Base-by-base conservation (phyloP, 2,113 vertebrate species). In the Meriones unguiculatus region DNA sequence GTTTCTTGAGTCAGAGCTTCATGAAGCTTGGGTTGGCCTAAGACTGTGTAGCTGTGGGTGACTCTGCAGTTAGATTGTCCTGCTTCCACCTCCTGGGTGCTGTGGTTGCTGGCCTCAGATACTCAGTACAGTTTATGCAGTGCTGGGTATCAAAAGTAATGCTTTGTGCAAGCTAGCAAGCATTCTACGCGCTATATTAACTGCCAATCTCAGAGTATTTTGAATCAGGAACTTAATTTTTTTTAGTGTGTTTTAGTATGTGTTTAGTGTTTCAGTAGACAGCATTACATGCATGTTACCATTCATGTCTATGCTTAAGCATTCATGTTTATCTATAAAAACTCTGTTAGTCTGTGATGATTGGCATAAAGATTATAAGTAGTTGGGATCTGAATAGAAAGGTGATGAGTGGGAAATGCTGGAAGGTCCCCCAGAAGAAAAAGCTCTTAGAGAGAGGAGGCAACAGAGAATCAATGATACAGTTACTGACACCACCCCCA, bases 41-140 rank as follows among this genome's bases (percentile, higher is more conserved):
- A 24, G 64, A 62, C n/a, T 84, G n/a, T 15, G 7, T 15, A 84
- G 2, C 8, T 15, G 7, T 12, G 12, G n/a, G 25, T 32, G 15
- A 18, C 62, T 14, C 62, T 85, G 82, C 32, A 30, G 15, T 67
- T 7, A 46, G 62, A 50, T 32, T 4, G 0, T 46, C 62, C 38
- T 18, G 62, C 15, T 46, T 85, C 25, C 1, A 30, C 0, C 15
- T 46, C 38, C 82, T 46, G 4, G 30, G 62, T 86, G 24, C 15
- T 46, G n/a, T 1, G 1, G 20, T 18, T 7, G 13, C 7, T 28
- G 59, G 13, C 81, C 35, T 28, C 0, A 64, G 28, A 38, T 1
- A 86, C 15, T 14, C 65, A 15, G 82, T 17, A 24, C 20, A n/a
- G 78, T 59, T n/a, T n/a, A 24, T n/a, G 18, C 2, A 0, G 32